These are phyloP conservation scores for Oryzias woworae DNA, from an alignment of 2,113 vertebrate species.

Conservation along the genomic window DNA sequence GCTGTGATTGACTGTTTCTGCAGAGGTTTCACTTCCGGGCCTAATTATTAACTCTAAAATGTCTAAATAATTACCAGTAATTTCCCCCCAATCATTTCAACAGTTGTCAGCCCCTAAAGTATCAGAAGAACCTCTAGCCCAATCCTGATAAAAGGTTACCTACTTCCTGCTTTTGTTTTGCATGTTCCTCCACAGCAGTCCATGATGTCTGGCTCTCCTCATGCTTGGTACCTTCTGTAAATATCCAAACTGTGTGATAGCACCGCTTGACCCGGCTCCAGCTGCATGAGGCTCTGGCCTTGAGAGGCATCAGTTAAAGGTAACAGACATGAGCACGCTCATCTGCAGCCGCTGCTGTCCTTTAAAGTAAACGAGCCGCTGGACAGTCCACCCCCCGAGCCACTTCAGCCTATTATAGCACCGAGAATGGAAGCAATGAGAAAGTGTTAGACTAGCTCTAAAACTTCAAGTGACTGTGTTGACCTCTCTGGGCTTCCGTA, in stretches of 20 bases:
- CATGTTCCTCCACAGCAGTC: constrained; percentile 51
- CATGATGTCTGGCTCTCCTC: constrained; percentile 35
- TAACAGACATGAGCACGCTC: no score
- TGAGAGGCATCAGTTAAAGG: no score
- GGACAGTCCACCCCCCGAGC: no score
- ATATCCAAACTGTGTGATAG: not conserved
- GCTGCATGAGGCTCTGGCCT: no score
- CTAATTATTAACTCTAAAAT: not conserved
- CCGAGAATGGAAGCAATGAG: constrained; percentile 15
- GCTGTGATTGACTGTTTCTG: constrained; percentile 19
- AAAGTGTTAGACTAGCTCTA: constrained; percentile 21
- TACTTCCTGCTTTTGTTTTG: constrained; percentile 32
- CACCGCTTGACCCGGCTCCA: no score
- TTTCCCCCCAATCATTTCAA: not conserved
- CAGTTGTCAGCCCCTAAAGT: constrained; percentile 1
- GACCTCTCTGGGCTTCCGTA: constrained; percentile 36
- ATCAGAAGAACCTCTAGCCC: no score
- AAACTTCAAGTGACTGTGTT: constrained; percentile 10
- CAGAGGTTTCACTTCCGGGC: not conserved
- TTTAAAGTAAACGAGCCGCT: no score
- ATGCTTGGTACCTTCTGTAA: constrained; percentile 27
- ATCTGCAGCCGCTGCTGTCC: no score
- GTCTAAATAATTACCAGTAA: not conserved
- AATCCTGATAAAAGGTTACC: constrained; percentile 21
- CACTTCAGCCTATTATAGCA: constrained; percentile 34